Percentiles rank a stretch among this genome's conserved stretches.
Conservation (phyloP, 2,888 invertebrate species). For the Hymenopus coronatus region DNA sequence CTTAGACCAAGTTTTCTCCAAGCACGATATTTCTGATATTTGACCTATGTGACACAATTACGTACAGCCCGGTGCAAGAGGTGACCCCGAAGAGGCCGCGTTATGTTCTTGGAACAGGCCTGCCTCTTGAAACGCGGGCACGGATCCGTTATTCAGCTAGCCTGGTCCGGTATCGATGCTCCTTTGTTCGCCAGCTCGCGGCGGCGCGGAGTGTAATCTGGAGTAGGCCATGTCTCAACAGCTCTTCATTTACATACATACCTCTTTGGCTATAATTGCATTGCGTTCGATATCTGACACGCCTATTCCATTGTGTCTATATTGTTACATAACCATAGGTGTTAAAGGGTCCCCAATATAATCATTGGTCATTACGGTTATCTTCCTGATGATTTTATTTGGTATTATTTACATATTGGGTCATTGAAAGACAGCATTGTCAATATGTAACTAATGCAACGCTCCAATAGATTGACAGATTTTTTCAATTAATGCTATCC, state of each 20-base stretch:
- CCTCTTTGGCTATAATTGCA: neutral
- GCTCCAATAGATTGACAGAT: too few species aligned
- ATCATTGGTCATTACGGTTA: neutral
- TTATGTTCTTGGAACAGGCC: neutral
- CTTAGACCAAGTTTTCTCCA: too few species aligned
- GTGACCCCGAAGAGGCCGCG: neutral
- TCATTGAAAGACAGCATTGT: neutral
- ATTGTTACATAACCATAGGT: neutral
- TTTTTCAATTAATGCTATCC: too few species aligned
- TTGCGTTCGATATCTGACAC: neutral
- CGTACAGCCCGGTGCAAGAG: neutral
- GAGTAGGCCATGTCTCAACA: neutral
- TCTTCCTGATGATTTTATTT: neutral
- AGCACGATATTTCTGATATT: too few species aligned
- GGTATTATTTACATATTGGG: neutral
- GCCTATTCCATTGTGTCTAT: neutral
- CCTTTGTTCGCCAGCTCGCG: neutral
- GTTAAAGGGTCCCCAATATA: neutral
- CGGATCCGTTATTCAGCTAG: neutral
- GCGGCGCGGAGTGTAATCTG: neutral
- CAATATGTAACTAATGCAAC: too few species aligned
- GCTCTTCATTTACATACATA: neutral
- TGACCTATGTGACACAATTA: neutral
- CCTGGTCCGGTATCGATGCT: neutral
- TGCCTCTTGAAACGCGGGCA: neutral